Percentiles rank a stretch among this genome's conserved stretches.
Conservation (phyloP, 1,140 invertebrate species). For the Brachionus calyciflorus region DNA sequence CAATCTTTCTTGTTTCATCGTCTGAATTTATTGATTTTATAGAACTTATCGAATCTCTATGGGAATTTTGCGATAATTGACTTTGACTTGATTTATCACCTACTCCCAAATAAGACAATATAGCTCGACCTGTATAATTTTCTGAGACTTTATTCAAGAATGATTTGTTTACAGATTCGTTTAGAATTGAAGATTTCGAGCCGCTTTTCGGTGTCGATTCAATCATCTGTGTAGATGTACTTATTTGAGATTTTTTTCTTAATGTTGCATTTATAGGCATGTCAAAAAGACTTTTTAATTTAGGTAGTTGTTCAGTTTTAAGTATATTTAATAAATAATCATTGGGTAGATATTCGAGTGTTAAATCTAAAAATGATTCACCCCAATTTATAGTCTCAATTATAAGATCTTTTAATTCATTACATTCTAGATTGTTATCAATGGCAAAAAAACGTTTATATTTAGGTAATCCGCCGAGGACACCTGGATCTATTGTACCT, state of each 20-base stretch:
- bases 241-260: not conserved
- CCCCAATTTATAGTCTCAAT: constrained; percentile 41
- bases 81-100: constrained; percentile 10
- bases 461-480: constrained; percentile 28
- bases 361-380: not conserved
- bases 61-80: not conserved
- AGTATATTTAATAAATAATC: constrained; percentile 33
- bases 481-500: constrained; percentile 42
- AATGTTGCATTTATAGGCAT: not conserved
- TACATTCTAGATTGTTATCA: not conserved
- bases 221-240: not conserved
- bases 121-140: constrained; percentile 18
- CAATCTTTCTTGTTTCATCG: constrained; percentile 1
- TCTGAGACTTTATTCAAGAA: constrained; percentile 30
- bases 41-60: constrained; percentile 21
- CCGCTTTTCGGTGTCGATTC: constrained; percentile 24
- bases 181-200: not conserved
- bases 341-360: not conserved
- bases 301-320: constrained; percentile 29
- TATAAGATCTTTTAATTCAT: constrained; percentile 2
- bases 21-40: constrained; percentile 43
- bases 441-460: constrained; percentile 24
- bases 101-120: constrained; percentile 28
- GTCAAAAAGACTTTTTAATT: constrained; percentile 29
- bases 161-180: not conserved